Evolutionary conservation across 2,113 vertebrate genomes (phyloP).

Genomic region (Planiliza haematocheilus): DNA sequence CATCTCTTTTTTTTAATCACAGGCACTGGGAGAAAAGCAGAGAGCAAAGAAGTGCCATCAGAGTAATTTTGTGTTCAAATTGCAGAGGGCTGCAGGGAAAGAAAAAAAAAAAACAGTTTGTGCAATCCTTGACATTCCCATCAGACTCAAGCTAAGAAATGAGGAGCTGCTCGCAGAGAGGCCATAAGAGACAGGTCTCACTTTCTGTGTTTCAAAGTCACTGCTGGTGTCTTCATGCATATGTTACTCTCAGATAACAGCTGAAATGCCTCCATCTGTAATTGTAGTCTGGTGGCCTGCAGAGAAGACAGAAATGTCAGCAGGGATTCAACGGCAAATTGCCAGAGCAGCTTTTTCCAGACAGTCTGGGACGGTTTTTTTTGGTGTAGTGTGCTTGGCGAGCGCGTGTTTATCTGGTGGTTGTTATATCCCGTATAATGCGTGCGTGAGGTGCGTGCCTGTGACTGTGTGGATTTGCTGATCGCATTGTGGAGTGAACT

Average conservation of each 20-base stretch:
- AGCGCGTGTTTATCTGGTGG: neutral
- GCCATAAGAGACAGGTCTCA: constrained; percentile 23
- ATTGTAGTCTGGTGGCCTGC: constrained; percentile 26
- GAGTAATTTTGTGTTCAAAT: constrained; percentile 37
- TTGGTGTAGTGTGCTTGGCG: neutral
- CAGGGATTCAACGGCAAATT: constrained; percentile 26
- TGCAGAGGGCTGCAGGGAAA: neutral
- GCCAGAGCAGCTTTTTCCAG: constrained; percentile 34
- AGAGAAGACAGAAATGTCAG: constrained; percentile 44
- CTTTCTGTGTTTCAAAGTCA: constrained; percentile 28
- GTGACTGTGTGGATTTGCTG: constrained; percentile 1
- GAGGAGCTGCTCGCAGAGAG: constrained; percentile 10
- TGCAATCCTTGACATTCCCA: constrained; percentile 31
- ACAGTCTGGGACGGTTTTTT: constrained; percentile 1
- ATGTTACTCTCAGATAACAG: constrained; percentile 43
- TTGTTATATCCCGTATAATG: constrained; percentile 10
- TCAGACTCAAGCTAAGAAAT: neutral
- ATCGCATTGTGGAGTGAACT: neutral
- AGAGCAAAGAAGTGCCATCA: constrained; percentile 30
- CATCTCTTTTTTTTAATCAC: constrained; percentile 24
- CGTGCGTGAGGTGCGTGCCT: too few species aligned
- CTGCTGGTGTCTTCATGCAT: constrained; percentile 36
- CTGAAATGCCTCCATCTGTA: constrained; percentile 35
- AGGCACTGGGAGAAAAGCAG: neutral
- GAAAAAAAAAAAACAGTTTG: neutral